A percentile compares a stretch with the other conserved stretches of the same genome.
Conservation (phyloP, 2,797 vertebrate genomes). For the Hydrolagus colliei region DNA sequence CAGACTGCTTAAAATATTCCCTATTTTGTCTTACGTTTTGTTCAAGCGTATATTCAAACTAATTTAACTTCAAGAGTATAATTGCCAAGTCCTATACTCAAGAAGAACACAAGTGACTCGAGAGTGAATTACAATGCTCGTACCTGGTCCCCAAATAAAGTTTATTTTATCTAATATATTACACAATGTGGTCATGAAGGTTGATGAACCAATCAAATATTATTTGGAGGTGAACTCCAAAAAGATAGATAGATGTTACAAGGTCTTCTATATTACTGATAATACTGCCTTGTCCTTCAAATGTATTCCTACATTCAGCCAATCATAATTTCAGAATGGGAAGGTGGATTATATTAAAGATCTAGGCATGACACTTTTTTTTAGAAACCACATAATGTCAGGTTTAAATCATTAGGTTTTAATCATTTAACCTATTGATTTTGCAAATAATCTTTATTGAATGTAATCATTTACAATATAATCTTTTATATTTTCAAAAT, state of each 20-base stretch:
- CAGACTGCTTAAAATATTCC: background rate
- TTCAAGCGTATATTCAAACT: too few relatives aligned
- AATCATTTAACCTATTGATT: background rate
- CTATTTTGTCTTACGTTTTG: too few relatives aligned
- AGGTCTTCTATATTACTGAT: background rate
- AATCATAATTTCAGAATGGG: background rate
- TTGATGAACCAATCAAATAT: background rate
- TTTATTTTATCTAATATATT: background rate
- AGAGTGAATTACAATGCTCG: background rate
- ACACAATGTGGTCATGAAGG: background rate
- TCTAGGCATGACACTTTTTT: background rate
- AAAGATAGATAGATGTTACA: background rate
- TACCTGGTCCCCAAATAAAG: background rate
- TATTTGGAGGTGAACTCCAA: background rate
- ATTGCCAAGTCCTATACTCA: background rate
- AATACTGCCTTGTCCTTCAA: background rate
- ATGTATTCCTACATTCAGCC: background rate
- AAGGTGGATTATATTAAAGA: background rate
- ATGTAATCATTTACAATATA: background rate
- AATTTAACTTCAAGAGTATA: background rate
- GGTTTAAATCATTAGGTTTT: background rate
- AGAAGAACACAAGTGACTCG: background rate
- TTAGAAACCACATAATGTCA: background rate
- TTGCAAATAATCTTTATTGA: background rate
- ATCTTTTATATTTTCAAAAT: too few relatives aligned